Percentiles rank a stretch among this genome's conserved stretches.
These are phyloP conservation scores for Setophaga petechia DNA, from an alignment of 2,113 vertebrate species.

Conservation along the genomic window DNA sequence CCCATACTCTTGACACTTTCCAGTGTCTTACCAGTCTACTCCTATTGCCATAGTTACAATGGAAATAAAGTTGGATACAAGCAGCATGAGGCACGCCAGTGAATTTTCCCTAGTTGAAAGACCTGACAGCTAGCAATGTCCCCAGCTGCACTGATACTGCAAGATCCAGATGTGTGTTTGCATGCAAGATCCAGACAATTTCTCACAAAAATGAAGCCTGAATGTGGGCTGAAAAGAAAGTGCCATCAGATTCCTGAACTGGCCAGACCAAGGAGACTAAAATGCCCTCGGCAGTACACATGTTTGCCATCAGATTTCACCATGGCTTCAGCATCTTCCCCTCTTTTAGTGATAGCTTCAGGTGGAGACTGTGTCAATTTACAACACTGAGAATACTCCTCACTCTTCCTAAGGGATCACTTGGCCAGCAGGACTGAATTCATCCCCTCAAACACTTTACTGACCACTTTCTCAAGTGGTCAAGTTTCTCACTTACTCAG, in stretches of 20 bases:
- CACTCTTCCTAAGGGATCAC: background rate
- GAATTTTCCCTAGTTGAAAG: background rate
- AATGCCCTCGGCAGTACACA: background rate
- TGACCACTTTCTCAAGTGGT: background rate
- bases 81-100: background rate
- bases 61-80: background rate
- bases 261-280: background rate
- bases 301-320: background rate
- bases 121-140: background rate
- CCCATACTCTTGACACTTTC: background rate
- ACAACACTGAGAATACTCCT: background rate
- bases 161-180: background rate
- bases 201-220: background rate
- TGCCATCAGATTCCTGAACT: background rate
- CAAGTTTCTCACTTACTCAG: background rate
- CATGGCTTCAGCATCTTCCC: background rate
- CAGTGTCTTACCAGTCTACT: background rate
- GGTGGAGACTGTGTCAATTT: background rate
- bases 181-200: background rate
- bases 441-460: background rate
- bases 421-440: background rate
- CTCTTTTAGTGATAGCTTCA: background rate
- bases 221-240: background rate
- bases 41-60: conserved; percentile 19
- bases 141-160: background rate